These are phyloP conservation scores for Lytechinus pictus DNA, from an alignment of 35 echinoderm and acorn worm genomes.

Conservation along the genomic window DNA sequence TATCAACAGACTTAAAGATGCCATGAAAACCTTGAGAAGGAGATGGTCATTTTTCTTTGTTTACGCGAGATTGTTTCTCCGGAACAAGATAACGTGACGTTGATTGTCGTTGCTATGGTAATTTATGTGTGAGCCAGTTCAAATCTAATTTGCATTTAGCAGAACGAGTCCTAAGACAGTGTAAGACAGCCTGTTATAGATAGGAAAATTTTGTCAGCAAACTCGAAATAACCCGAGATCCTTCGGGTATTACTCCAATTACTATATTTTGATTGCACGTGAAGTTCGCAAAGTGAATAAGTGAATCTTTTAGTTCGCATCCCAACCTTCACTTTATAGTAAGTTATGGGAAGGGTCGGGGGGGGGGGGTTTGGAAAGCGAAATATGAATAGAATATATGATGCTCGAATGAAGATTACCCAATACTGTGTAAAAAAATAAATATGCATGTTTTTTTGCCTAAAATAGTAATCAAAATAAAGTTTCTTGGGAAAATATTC, in stretches of 20 bases:
- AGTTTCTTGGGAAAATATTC: too few species aligned
- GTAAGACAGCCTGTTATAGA: not conserved
- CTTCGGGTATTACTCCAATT: not conserved
- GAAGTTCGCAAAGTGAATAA: too few species aligned
- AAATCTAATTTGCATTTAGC: not conserved
- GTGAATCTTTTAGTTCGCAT: too few species aligned
- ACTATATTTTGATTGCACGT: too few species aligned
- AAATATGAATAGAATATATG: too few species aligned
- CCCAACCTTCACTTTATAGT: too few species aligned
- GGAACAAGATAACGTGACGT: not conserved
- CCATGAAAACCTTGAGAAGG: not conserved
- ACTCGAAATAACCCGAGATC: not conserved
- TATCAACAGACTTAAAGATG: not conserved
- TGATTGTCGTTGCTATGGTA: not conserved
- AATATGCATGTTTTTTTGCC: too few species aligned
- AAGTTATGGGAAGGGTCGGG: too few species aligned
- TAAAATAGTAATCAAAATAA: too few species aligned
- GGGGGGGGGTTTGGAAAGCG: too few species aligned
- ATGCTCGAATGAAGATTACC: too few species aligned
- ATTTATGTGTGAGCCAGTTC: not conserved
- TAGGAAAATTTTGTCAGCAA: not conserved
- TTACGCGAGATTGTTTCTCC: not conserved
- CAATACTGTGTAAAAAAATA: too few species aligned
- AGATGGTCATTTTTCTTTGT: not conserved
- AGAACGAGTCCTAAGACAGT: not conserved